These are phyloP conservation scores for Gastrophysa polygoni DNA, from an alignment of 2,888 invertebrate genomes.

Conservation along the genomic window DNA sequence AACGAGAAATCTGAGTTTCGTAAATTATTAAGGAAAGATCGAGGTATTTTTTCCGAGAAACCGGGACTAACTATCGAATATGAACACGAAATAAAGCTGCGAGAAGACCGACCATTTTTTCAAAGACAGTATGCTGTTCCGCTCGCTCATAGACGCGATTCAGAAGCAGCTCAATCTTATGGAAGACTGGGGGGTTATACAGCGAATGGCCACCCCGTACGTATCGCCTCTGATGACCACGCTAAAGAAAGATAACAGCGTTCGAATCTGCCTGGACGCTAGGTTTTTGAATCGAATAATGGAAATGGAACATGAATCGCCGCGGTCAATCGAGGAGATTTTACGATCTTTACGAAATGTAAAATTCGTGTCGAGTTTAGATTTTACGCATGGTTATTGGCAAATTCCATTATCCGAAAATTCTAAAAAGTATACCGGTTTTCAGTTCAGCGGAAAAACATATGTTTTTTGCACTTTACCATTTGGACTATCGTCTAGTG, in stretches of 20 bases:
- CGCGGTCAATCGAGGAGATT: slow-evolving; percentile 26
- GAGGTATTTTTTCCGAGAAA: neutral
- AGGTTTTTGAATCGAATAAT: slow-evolving; percentile 27
- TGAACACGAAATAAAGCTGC: neutral
- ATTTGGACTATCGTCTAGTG: slow-evolving; percentile 24
- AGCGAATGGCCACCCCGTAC: slow-evolving; percentile 21
- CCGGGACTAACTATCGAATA: neutral
- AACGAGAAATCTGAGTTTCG: neutral
- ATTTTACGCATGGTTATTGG: slow-evolving; percentile 30
- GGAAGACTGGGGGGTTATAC: neutral
- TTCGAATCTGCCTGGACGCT: slow-evolving; percentile 33
- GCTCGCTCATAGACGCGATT: neutral
- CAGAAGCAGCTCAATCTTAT: neutral
- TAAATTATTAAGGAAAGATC: neutral
- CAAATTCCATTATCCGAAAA: slow-evolving; percentile 29
- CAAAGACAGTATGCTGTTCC: neutral
- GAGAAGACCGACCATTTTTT: neutral
- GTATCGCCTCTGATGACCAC: slow-evolving; percentile 26
- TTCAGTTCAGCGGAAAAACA: slow-evolving; percentile 18
- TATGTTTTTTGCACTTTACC: slow-evolving; percentile 27
- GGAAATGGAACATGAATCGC: slow-evolving; percentile 25
- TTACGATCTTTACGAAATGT: slow-evolving; percentile 5
- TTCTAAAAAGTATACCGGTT: slow-evolving; percentile 30
- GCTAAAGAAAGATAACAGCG: slow-evolving; percentile 25
- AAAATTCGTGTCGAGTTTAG: slow-evolving; percentile 21